Evolutionary conservation across 2,888 invertebrate genomes (phyloP).

Genomic region (Sussaba pulchella): DNA sequence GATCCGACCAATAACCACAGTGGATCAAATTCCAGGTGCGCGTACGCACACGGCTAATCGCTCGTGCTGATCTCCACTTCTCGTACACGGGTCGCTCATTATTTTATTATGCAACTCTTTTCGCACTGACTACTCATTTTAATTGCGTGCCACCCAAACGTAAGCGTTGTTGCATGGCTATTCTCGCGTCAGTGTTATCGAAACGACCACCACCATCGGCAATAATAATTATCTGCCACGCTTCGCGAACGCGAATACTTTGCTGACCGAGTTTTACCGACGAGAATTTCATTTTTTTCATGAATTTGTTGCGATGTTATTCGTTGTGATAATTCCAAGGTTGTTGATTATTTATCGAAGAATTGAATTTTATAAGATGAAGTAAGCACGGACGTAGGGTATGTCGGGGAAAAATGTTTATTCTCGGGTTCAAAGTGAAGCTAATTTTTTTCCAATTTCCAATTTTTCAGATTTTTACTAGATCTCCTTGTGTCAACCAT

Average conservation of each 20-base stretch:
- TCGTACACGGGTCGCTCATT: conserved; percentile 46
- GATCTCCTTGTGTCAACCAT: too few species aligned
- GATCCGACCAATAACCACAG: conserved; percentile 19
- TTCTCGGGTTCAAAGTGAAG: too few species aligned
- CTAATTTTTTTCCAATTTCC: too few species aligned
- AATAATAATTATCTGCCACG: background rate
- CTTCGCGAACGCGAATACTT: background rate
- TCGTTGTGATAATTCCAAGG: background rate
- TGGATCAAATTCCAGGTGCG: conserved; percentile 63
- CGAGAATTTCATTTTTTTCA: conserved; percentile 10
- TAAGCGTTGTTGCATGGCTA: conserved; percentile 11
- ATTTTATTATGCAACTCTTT: conserved; percentile 63
- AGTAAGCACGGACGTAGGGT: background rate
- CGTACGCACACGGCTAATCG: conserved; percentile 33
- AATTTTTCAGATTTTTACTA: too few species aligned
- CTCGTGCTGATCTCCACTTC: conserved; percentile 11
- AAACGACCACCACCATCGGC: background rate
- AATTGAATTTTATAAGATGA: background rate
- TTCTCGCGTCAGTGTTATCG: background rate
- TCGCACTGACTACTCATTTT: conserved; percentile 56
- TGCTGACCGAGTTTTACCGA: conserved; percentile 29
- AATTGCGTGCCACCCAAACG: conserved; percentile 35
- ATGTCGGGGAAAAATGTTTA: too few species aligned
- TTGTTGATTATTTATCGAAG: background rate
- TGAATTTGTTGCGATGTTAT: background rate